Percentiles rank a stretch among this genome's conserved stretches.
Conservation (phyloP, 2,113 vertebrate species). For the Copsychus sechellarum region DNA sequence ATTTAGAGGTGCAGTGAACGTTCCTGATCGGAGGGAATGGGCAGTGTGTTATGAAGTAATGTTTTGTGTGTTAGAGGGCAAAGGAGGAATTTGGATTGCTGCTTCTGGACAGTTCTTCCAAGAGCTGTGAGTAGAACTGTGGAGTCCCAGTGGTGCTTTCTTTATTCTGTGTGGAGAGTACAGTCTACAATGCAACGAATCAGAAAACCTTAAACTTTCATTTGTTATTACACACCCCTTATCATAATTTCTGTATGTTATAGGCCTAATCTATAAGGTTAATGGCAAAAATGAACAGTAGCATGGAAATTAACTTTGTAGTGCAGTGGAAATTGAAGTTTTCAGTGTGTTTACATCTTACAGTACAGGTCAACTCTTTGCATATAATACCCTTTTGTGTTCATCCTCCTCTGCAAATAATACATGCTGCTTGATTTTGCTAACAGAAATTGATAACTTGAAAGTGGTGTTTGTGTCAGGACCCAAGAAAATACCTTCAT, state of each 20-base stretch:
- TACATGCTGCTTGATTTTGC: background rate
- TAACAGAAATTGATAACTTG: background rate
- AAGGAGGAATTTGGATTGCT: background rate
- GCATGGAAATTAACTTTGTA: background rate
- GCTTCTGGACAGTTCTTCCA: background rate
- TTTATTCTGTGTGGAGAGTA: background rate
- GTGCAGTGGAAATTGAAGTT: background rate
- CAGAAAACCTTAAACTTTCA: background rate
- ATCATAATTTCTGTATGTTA: background rate
- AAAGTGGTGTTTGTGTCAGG: background rate
- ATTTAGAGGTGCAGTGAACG: background rate
- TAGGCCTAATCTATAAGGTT: background rate
- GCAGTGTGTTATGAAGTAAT: background rate
- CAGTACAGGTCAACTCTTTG: background rate
- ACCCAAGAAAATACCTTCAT: background rate
- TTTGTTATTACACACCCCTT: background rate
- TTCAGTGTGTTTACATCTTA: background rate
- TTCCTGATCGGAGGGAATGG: background rate
- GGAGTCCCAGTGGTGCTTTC: background rate
- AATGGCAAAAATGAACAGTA: background rate
- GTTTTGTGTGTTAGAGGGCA: background rate
- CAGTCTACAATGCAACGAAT: background rate
- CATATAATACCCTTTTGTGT: background rate
- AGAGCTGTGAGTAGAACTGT: background rate
- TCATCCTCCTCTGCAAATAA: background rate